Percentiles rank a stretch among this genome's conserved stretches.
Conservation (phyloP, 2,797 vertebrate species). For the Coccyzus lansbergi region DNA sequence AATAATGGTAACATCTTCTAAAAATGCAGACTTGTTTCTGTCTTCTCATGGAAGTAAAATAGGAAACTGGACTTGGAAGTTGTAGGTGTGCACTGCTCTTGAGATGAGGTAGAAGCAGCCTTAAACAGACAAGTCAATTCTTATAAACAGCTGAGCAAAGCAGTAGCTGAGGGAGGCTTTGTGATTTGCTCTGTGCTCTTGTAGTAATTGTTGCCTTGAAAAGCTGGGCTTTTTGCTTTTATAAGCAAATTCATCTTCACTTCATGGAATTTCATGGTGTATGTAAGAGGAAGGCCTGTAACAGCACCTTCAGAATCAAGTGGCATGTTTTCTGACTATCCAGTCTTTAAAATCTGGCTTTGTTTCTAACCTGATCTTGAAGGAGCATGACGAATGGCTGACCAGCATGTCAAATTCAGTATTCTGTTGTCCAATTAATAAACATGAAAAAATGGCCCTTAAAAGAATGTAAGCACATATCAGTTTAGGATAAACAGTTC, state of each 20-base stretch:
- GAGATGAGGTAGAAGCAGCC: background rate
- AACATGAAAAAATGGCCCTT: background rate
- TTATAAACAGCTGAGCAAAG: background rate
- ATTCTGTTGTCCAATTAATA: background rate
- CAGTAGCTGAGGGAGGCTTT: background rate
- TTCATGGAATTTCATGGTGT: background rate
- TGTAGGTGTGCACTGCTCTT: background rate
- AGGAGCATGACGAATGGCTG: background rate
- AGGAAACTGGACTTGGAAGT: background rate
- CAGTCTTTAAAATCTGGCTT: background rate
- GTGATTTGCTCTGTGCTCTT: background rate
- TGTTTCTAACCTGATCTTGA: background rate
- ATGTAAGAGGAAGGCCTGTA: background rate
- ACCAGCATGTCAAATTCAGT: background rate
- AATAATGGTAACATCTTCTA: background rate
- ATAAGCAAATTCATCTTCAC: background rate
- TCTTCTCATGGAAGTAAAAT: background rate
- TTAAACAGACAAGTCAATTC: background rate
- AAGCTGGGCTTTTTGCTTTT: background rate
- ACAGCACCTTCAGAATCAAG: background rate
- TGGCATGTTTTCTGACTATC: background rate
- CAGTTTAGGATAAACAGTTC: constrained; percentile 7
- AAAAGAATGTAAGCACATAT: constrained; percentile 24
- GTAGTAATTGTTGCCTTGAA: background rate
- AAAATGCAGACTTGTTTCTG: background rate